These are phyloP conservation scores for Ruditapes philippinarum DNA, from an alignment of 1,140 invertebrate species.

Conservation along the genomic window DNA sequence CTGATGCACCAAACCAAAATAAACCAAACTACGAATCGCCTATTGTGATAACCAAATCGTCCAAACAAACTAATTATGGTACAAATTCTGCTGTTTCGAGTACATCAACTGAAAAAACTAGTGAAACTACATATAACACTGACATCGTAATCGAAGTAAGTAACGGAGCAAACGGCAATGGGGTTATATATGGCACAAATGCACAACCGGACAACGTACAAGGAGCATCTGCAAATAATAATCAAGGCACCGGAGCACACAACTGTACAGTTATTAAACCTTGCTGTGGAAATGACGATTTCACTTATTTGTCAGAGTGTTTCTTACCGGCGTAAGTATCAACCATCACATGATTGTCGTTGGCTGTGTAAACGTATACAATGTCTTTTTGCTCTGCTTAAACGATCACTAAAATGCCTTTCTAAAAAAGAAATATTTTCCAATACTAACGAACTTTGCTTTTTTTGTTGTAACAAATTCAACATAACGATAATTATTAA, in stretches of 20 bases:
- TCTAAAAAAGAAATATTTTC: no score
- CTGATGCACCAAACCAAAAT: no score
- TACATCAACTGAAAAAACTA: no score
- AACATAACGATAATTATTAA: no score
- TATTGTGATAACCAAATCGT: background rate
- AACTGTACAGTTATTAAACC: conserved; percentile 2
- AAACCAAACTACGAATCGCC: background rate
- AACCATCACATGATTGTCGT: background rate
- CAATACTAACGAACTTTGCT: no score
- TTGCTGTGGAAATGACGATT: conserved; percentile 8
- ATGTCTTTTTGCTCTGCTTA: no score
- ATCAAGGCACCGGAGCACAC: background rate
- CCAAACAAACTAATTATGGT: background rate
- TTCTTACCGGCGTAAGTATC: conserved; percentile 25
- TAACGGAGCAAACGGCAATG: background rate
- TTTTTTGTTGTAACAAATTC: no score
- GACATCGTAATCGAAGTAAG: no score
- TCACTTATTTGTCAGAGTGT: conserved; percentile 9
- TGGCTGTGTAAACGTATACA: no score
- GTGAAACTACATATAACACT: no score
- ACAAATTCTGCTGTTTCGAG: background rate
- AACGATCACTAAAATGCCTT: no score
- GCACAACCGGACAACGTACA: background rate
- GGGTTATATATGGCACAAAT: background rate
- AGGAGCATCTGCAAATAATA: no score